Evolutionary conservation across 2,797 vertebrate genomes (phyloP), one percentile per base, ranked within the genome.

Genomic region (Myiotriccus ornatus): DNA sequence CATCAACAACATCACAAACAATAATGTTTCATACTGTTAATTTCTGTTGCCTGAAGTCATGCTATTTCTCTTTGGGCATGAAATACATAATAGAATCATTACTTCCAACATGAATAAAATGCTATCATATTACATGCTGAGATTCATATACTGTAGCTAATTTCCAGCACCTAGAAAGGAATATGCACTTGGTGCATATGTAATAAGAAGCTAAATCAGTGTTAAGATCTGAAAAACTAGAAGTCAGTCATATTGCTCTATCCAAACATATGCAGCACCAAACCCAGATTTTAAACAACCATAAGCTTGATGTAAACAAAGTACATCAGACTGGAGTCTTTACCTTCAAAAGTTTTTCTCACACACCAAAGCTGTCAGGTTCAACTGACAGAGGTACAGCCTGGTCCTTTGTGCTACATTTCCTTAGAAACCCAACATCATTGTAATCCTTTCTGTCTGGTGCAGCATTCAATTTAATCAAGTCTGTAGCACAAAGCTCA

Each of bases 1-100:
- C 68, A 91, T 93, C 95, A 92, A 87, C 89, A 93, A 69, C 86
- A 89, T 91, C 89, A 81, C 86, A 94, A 95, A 96, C 69, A 93
- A 93, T 95, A 90, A 96, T 95, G 77, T 90, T 91, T 96, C 93
- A 87, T 90, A 92, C 73, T 81, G 84, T 90, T 95, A 90, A 91
- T 84, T 92, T 95, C 95, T 95, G 75, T 90, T 91, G 92, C 93
- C 93, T 94, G 74, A 94, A 94, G 93, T 67, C 80, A 91, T 10
- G 24, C 63, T 90, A 93, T 95, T 94, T 95, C 85, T 96, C 89
- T 81, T 82, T 75, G 63, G 94, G 84, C 63, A 55, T 5, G 30
- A 92, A 92, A 93, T 85, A 92, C 92, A 91, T 94, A 97, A 94
- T 39, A 75, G 34, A 85, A 60, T 78, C 73, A 79, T 93, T 95